A percentile compares a stretch with the other conserved stretches of the same genome.
These are phyloP conservation scores for Eurytoma adleriae DNA, from an alignment of 2,888 invertebrate species.

Conservation along the genomic window DNA sequence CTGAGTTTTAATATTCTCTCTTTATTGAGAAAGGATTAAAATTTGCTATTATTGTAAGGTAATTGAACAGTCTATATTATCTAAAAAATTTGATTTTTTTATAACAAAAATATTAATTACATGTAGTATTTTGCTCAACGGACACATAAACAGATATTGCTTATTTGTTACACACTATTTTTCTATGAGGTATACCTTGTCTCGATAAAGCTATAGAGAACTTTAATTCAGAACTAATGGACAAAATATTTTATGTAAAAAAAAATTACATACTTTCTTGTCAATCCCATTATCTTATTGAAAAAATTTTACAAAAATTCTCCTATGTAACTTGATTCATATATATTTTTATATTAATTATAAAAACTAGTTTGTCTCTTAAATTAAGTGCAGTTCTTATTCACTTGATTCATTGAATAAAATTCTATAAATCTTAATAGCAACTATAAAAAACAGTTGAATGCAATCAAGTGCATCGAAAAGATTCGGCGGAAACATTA, in stretches of 20 bases:
- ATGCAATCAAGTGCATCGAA: not conserved
- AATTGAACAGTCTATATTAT: slow-evolving; percentile 35
- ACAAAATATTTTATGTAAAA: slow-evolving; percentile 12
- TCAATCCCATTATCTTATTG: slow-evolving; percentile 10
- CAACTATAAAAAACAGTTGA: slow-evolving; percentile 22
- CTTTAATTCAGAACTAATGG: slow-evolving; percentile 27
- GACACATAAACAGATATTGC: slow-evolving; percentile 3
- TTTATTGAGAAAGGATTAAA: slow-evolving; percentile 38
- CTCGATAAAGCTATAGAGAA: slow-evolving; percentile 27
- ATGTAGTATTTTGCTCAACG: slow-evolving; percentile 44
- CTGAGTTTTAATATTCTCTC: slow-evolving; percentile 23
- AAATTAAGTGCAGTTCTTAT: slow-evolving; percentile 25
- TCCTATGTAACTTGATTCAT: slow-evolving; percentile 6
- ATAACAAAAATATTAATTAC: slow-evolving; percentile 58
- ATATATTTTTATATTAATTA: slow-evolving; percentile 5
- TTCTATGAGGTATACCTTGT: slow-evolving; percentile 41
- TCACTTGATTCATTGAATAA: slow-evolving; percentile 30
- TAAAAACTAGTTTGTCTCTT: slow-evolving; percentile 38
- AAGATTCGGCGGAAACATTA: not conserved
- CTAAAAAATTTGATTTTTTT: slow-evolving; percentile 47
- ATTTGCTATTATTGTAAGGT: slow-evolving; percentile 44
- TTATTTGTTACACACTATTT: slow-evolving; percentile 42
- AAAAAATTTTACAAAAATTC: slow-evolving; percentile 33
- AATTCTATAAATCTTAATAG: slow-evolving; percentile 35
- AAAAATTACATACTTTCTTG: slow-evolving; percentile 25